A percentile compares a stretch with the other conserved stretches of the same genome.
Evolutionary conservation across 2,888 invertebrate species (phyloP).

Genomic region (Platerodrilus igneus): DNA sequence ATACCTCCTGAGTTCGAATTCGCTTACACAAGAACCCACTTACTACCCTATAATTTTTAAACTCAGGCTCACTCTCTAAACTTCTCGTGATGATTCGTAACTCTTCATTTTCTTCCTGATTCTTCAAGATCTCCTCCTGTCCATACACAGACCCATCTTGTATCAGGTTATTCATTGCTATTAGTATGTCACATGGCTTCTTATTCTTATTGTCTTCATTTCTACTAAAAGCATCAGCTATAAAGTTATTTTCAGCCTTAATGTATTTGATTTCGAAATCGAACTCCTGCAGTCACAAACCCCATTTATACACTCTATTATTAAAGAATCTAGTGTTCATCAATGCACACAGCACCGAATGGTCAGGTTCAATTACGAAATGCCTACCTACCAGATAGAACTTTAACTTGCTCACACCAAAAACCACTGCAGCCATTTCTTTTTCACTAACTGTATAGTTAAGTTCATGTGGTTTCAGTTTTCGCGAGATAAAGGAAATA

Average conservation of each 20-base stretch:
- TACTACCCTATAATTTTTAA: neutral
- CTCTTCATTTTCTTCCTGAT: neutral
- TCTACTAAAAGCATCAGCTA: slow-evolving; percentile 4
- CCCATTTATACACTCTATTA: neutral
- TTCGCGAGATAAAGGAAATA: slow-evolving; percentile 9
- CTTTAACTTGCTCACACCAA: neutral
- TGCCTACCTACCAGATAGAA: neutral
- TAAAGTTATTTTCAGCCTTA: neutral
- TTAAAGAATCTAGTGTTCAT: neutral
- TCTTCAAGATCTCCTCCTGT: neutral
- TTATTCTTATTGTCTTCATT: neutral
- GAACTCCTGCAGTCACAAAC: neutral
- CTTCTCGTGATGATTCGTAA: neutral
- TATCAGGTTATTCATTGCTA: slow-evolving; percentile 1
- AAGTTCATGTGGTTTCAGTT: neutral
- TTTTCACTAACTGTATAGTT: neutral
- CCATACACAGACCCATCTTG: neutral
- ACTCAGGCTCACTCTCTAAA: neutral
- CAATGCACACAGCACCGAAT: neutral
- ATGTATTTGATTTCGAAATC: slow-evolving; percentile 2
- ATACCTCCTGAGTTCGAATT: slow-evolving; percentile 6
- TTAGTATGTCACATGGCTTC: neutral
- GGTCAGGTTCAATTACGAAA: neutral
- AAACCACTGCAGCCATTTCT: neutral
- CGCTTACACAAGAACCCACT: neutral